Evolutionary conservation across 2,797 vertebrate species (phyloP).

Genomic region (Petrocephalus sullivani): DNA sequence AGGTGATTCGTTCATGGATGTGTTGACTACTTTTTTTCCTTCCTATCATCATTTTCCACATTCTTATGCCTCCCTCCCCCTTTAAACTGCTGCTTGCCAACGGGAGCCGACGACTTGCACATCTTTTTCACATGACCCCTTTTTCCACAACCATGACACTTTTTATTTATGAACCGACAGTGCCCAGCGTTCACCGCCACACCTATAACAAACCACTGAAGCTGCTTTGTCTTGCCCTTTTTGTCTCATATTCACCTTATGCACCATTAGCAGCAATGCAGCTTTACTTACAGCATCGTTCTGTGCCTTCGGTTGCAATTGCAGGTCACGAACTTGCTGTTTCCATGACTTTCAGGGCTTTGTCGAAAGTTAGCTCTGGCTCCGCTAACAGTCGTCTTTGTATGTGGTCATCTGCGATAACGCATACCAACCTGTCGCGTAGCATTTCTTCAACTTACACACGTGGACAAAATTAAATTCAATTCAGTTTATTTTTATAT

Average conservation of each 20-base stretch:
- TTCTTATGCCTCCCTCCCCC: background rate
- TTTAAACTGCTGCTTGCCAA: background rate
- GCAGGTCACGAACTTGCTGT: slow-evolving; percentile 19
- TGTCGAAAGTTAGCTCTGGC: background rate
- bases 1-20: background rate
- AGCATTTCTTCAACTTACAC: slow-evolving; percentile 30
- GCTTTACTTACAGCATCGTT: background rate
- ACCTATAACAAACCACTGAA: slow-evolving; percentile 19
- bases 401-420: slow-evolving; percentile 23
- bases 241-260: background rate
- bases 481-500: no score
- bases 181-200: slow-evolving; percentile 18
- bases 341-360: slow-evolving; percentile 25
- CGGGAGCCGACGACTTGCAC: background rate
- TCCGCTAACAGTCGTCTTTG: background rate
- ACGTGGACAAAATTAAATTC: no score
- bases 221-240: background rate
- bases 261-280: background rate
- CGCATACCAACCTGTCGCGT: slow-evolving; percentile 32
- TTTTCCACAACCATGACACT: slow-evolving; percentile 1
- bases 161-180: background rate
- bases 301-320: background rate
- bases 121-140: background rate
- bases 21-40: background rate
- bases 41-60: background rate